Conservation (phyloP, 2,888 invertebrate genomes). For the Pandemis heparana region DNA sequence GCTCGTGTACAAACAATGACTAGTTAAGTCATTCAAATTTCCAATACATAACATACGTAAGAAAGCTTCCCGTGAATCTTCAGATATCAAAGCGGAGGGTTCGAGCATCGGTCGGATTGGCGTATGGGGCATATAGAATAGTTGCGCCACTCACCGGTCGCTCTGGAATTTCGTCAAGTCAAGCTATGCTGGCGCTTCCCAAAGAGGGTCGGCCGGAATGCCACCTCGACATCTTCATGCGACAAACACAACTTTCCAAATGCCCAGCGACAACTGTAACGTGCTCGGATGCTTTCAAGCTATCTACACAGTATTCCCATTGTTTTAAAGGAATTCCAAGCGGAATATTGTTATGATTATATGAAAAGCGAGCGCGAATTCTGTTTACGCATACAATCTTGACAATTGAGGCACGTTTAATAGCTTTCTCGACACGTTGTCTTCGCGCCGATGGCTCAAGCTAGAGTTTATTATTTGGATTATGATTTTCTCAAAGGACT, state of each 20-base stretch:
- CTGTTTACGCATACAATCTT: constrained; percentile 34
- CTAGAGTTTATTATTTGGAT: background rate
- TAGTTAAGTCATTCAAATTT: background rate
- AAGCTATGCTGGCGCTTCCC: constrained; percentile 70
- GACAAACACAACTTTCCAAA: constrained; percentile 66
- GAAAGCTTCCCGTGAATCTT: background rate
- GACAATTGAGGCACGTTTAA: constrained; percentile 20
- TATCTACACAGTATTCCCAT: constrained; percentile 44
- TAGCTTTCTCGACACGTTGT: background rate
- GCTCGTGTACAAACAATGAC: background rate
- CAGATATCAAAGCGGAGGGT: constrained; percentile 6
- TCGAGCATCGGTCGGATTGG: background rate
- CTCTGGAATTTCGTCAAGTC: constrained; percentile 66
- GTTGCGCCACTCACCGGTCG: constrained; percentile 52
- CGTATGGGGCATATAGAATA: constrained; percentile 41
- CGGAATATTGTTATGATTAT: constrained; percentile 33
- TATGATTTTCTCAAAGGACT: background rate
- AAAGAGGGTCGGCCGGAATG: constrained; percentile 66
- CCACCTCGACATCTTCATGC: constrained; percentile 78
- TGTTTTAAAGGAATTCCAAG: constrained; percentile 33
- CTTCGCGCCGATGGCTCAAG: background rate
- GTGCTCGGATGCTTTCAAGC: constrained; percentile 46
- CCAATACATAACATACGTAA: background rate
- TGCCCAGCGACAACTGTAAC: constrained; percentile 56
- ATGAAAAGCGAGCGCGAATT: constrained; percentile 19